These are phyloP conservation scores for Parasteatoda tepidariorum DNA, from an alignment of 1,140 invertebrate genomes.

Conservation along the genomic window DNA sequence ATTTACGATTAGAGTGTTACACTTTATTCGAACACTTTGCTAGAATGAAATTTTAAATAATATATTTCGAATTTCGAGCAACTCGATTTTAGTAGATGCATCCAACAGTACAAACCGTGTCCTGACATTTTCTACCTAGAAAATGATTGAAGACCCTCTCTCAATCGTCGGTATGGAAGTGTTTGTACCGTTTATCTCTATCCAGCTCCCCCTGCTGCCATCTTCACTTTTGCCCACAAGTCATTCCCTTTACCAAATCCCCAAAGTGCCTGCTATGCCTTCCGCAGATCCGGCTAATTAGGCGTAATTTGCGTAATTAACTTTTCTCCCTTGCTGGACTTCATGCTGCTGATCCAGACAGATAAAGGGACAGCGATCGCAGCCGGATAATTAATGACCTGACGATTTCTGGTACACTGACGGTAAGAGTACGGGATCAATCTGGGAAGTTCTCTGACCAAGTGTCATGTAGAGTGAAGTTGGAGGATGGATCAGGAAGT, in stretches of 20 bases:
- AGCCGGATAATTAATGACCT: conserved; percentile 32
- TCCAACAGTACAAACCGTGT: conserved; percentile 19
- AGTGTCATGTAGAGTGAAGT: background rate
- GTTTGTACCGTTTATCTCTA: conserved; percentile 14
- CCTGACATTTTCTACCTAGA: conserved; percentile 14
- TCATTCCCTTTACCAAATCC: background rate
- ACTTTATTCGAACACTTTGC: no score
- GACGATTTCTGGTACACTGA: conserved; percentile 17
- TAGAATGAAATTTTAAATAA: no score
- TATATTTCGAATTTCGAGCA: no score
- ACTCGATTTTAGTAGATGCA: background rate
- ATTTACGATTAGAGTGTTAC: no score
- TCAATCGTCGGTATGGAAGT: conserved; percentile 29
- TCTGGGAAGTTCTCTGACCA: background rate
- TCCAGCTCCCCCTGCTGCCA: background rate
- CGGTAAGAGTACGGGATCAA: background rate
- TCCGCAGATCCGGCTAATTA: conserved; percentile 32
- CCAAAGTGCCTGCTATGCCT: background rate
- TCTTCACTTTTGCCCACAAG: background rate
- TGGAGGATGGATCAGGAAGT: background rate
- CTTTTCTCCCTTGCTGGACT: conserved; percentile 46
- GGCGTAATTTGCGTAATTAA: conserved; percentile 56
- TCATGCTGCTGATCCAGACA: conserved; percentile 12
- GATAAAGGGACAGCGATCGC: conserved; percentile 24
- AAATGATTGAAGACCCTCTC: conserved; percentile 37